Evolutionary conservation across 2,888 invertebrate genomes (phyloP), one percentile per base, ranked within the genome.

Genomic region (Chrysopilus asiliformis): DNA sequence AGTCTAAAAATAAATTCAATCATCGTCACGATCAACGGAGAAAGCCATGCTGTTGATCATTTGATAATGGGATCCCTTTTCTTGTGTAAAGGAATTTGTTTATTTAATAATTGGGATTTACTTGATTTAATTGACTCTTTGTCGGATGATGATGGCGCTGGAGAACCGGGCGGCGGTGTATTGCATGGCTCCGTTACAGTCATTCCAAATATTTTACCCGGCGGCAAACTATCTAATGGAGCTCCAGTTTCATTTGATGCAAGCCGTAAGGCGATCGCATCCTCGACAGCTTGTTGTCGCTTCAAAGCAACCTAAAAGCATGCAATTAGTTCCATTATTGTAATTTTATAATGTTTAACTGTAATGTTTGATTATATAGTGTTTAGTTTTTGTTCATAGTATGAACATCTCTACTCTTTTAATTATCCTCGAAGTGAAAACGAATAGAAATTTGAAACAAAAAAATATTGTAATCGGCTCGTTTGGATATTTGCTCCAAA

Each of bases 231-330:
- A 41, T 74, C 74, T 48, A 77, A 68, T 45, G 72, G 70, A 20
- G 78, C 72, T 25, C 89, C 84, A 4, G 78, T 80, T 47, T 81
- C 79, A 20, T 78, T 79, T n/a, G 87, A 82, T 13, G 91, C 81
- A 51, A 95, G 68, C 35, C 91, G 87, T 39, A 94, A 66, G 0
- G 94, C 94, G 47, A 94, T 91, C 37, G 91, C 91, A 57, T 95
- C 94, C 67, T 95, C 94, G 0, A 93, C 93, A 0, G 94, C 94
- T 67, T 95, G 94, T 58, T 94, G 93, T 10, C 95, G 70, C 65
- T 95, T 95, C 38, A 95, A 61, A 3, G 95, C 94, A 16, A 95
- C 91, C 87, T 90, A 49, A 32, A 25, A 35, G 7, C 22, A 22
- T 22, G 10, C 22, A 22, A 8, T 22, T 22, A 8, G 10, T 22